Evolutionary conservation across 1,140 invertebrate species (phyloP).

Genomic region (Anoplophora glabripennis): DNA sequence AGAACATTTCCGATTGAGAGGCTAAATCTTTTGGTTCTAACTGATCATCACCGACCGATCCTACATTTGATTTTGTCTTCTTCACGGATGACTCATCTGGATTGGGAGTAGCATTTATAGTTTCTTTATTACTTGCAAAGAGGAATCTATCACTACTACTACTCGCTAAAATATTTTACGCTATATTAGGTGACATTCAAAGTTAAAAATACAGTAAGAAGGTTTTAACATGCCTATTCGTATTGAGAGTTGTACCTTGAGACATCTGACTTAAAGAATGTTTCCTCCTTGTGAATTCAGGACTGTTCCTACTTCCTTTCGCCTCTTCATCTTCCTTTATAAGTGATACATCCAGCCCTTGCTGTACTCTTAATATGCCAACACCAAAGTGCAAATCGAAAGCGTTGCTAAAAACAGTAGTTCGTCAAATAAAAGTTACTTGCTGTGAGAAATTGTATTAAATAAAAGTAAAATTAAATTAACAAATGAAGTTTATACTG

Average conservation of each 20-base stretch:
- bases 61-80: slow-evolving; percentile 28
- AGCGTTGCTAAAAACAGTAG: slow-evolving; percentile 69
- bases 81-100: slow-evolving; percentile 45
- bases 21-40: slow-evolving; percentile 60
- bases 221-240: not conserved
- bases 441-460: not conserved
- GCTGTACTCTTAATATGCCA: slow-evolving; percentile 77
- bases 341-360: slow-evolving; percentile 72
- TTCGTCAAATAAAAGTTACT: not conserved
- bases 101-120: slow-evolving; percentile 54
- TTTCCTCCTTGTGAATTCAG: slow-evolving; percentile 52
- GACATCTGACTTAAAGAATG: slow-evolving; percentile 64
- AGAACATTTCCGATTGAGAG: slow-evolving; percentile 57
- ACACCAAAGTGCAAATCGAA: slow-evolving; percentile 90
- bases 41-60: slow-evolving; percentile 30
- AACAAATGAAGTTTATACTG: not conserved
- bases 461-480: too few relatives aligned
- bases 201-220: slow-evolving; percentile 2
- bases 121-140: slow-evolving; percentile 46
- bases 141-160: slow-evolving; percentile 59
- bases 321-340: slow-evolving; percentile 30
- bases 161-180: slow-evolving; percentile 53
- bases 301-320: slow-evolving; percentile 31
- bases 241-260: slow-evolving; percentile 52
- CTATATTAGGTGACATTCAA: not conserved